These are phyloP conservation scores for Heliopora coerulea DNA, from an alignment of 92 coral and sea anemone genomes.

Conservation along the genomic window DNA sequence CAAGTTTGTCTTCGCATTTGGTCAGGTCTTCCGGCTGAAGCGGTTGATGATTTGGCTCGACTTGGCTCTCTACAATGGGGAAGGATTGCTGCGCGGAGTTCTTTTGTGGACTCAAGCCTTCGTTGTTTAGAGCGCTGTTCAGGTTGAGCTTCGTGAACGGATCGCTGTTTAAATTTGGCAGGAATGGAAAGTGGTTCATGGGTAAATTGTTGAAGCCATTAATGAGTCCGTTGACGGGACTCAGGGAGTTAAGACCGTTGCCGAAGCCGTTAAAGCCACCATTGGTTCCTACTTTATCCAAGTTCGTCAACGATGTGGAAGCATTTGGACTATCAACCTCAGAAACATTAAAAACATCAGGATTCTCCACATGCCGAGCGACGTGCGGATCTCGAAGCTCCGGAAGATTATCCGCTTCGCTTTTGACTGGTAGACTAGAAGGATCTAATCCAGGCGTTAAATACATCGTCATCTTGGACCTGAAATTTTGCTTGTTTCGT, in stretches of 20 bases:
- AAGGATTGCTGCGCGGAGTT: conserved; percentile 44
- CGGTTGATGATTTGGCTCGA: conserved; percentile 44
- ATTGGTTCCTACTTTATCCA: conserved; percentile 63
- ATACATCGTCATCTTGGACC: conserved; percentile 43
- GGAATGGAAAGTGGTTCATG: conserved; percentile 90
- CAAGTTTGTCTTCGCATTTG: conserved; percentile 66
- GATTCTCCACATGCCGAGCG: conserved; percentile 49
- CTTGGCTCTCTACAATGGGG: conserved; percentile 8
- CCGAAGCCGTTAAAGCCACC: conserved; percentile 58
- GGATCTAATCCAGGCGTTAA: conserved; percentile 53
- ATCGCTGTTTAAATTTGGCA: conserved; percentile 85
- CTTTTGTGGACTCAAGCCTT: conserved; percentile 38
- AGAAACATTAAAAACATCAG: conserved; percentile 53
- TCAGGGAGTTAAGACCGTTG: conserved; percentile 83
- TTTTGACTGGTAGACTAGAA: conserved; percentile 60
- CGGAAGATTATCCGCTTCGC: conserved; percentile 59
- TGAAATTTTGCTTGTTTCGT: conserved; percentile 41
- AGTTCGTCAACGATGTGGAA: conserved; percentile 55
- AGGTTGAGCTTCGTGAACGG: conserved; percentile 65
- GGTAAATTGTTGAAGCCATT: conserved; percentile 51
- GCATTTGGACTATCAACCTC: conserved; percentile 56
- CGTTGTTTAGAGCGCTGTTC: conserved; percentile 74
- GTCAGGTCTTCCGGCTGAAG: conserved; percentile 45
- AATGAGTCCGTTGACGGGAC: conserved; percentile 72
- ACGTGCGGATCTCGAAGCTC: conserved; percentile 64